Percentiles rank a stretch among this genome's conserved stretches.
Conservation (phyloP, 2,113 vertebrate species). For the Cyanoramphus novaezelandiae region DNA sequence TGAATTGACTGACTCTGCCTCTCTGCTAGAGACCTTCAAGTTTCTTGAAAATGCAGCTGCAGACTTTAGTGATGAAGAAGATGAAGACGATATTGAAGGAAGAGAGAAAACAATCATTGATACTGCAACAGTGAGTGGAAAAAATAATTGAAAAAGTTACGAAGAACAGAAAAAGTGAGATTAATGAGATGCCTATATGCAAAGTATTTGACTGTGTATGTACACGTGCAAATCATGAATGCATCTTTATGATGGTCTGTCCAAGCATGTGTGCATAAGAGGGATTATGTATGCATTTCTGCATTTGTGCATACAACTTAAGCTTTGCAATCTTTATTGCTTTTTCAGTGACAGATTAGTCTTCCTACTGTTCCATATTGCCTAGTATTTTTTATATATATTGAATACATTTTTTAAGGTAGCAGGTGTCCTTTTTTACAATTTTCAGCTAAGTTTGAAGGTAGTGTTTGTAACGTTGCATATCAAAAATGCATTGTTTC, state of each 20-base stretch:
- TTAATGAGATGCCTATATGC: conserved; percentile 50
- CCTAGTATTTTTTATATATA: not conserved
- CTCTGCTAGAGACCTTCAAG: conserved; percentile 91
- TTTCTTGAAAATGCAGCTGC: conserved; percentile 92
- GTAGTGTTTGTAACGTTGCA: not conserved
- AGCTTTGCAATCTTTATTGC: not conserved
- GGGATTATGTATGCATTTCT: not conserved
- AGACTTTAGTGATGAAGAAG: conserved; percentile 95
- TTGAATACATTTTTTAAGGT: not conserved
- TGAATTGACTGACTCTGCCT: conserved; percentile 88
- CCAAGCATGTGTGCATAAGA: conserved; percentile 38
- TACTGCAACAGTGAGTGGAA: conserved; percentile 87
- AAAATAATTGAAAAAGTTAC: conserved; percentile 63
- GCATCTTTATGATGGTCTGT: conserved; percentile 46
- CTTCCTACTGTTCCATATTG: not conserved
- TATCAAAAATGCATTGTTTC: not conserved
- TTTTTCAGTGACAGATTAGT: not conserved
- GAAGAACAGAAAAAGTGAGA: conserved; percentile 55
- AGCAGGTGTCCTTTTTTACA: not conserved
- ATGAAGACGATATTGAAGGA: conserved; percentile 92
- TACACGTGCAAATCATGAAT: conserved; percentile 39
- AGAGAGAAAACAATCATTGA: conserved; percentile 88
- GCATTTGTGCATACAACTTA: not conserved
- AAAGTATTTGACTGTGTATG: conserved; percentile 43
- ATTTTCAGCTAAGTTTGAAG: not conserved